Conservation (phyloP, 2,113 vertebrate species). For the Condylura cristata region DNA sequence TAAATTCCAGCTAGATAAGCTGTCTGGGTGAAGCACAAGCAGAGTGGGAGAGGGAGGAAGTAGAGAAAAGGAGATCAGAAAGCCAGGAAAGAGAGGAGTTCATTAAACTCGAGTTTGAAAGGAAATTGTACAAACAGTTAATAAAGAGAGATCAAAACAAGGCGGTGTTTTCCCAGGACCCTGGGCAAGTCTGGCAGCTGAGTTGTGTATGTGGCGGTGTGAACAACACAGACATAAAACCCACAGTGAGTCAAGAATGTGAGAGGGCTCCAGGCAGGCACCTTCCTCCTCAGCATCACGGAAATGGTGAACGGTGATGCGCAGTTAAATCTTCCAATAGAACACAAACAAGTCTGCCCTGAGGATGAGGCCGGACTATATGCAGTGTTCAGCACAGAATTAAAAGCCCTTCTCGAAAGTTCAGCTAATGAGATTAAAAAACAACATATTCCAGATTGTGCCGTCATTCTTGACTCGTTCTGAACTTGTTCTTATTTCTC, state of each 20-base stretch:
- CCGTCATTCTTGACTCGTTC: background rate
- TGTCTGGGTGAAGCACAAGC: constrained; percentile 56
- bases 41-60: background rate
- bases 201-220: constrained; percentile 77
- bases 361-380: background rate
- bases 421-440: background rate
- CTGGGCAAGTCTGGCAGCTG: constrained; percentile 78
- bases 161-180: constrained; percentile 87
- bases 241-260: background rate
- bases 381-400: background rate
- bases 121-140: constrained; percentile 85
- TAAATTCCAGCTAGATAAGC: constrained; percentile 72
- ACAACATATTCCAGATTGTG: background rate
- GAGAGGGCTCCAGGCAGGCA: background rate
- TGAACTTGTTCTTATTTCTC: background rate
- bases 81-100: constrained; percentile 81
- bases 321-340: background rate
- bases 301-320: background rate
- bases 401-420: background rate
- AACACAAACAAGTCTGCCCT: background rate
- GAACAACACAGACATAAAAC: constrained; percentile 71
- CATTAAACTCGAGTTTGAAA: constrained; percentile 83
- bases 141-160: constrained; percentile 85
- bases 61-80: constrained; percentile 70
- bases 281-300: background rate